Conservation (phyloP, 2,888 invertebrate genomes). For the Eristalis intricaria region DNA sequence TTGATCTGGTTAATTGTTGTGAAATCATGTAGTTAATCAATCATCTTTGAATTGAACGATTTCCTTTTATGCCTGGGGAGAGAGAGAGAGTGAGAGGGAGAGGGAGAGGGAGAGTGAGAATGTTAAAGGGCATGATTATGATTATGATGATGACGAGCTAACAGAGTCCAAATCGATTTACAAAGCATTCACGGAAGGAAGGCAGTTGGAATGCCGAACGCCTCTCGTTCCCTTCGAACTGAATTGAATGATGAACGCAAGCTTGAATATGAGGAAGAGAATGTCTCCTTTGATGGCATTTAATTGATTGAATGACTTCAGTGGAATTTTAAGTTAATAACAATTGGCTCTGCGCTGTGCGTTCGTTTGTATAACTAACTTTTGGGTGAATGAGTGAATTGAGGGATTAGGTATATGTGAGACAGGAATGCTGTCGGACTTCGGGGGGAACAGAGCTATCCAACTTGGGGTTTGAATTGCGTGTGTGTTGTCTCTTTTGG, state of each 20-base stretch:
- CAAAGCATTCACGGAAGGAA: background rate
- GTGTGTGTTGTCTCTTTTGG: background rate
- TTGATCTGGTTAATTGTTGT: conserved; percentile 47
- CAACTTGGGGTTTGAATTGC: background rate
- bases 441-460: background rate
- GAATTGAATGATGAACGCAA: background rate
- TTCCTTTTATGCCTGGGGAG: conserved; percentile 10
- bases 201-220: background rate
- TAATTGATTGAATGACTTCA: conserved; percentile 64
- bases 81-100: too few species aligned
- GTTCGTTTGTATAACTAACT: conserved; percentile 43
- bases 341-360: background rate
- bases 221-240: background rate
- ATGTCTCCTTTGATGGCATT: conserved; percentile 36
- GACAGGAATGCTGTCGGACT: conserved; percentile 1
- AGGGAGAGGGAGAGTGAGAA: background rate
- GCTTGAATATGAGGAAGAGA: background rate
- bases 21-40: conserved; percentile 48
- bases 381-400: conserved; percentile 32
- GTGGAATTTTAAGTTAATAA: conserved; percentile 64
- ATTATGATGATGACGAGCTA: conserved; percentile 36
- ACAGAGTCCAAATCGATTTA: conserved; percentile 40
- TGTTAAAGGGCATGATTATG: conserved; percentile 48
- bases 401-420: background rate
- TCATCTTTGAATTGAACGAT: conserved; percentile 29